These are phyloP conservation scores for Chaetura pelagica DNA, from an alignment of 2,113 vertebrate species.

Conservation along the genomic window DNA sequence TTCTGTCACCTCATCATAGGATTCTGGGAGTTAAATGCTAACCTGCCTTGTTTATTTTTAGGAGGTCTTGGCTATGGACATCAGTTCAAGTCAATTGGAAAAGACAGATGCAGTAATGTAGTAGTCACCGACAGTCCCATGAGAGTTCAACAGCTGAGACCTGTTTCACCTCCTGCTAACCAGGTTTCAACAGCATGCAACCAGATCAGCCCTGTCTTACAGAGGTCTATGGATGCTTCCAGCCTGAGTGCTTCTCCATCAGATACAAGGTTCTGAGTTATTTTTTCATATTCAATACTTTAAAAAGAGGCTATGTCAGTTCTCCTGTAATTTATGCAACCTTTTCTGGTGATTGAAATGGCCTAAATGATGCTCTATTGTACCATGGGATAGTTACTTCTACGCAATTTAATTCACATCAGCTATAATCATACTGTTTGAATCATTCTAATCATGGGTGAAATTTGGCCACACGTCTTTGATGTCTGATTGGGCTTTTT, in stretches of 20 bases:
- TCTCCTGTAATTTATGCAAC: background rate
- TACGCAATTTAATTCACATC: background rate
- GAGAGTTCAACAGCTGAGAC: conserved; percentile 79
- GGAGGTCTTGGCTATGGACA: conserved; percentile 76
- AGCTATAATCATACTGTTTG: background rate
- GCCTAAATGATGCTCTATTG: background rate
- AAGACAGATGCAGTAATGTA: conserved; percentile 79
- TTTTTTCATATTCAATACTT: conserved; percentile 29
- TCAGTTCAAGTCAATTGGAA: conserved; percentile 80
- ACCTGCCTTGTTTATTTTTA: conserved; percentile 78
- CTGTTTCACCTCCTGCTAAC: conserved; percentile 71
- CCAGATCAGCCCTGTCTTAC: conserved; percentile 74
- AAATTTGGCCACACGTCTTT: background rate
- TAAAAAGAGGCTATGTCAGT: background rate
- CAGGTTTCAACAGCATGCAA: conserved; percentile 75
- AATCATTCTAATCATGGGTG: background rate
- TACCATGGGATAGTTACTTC: background rate
- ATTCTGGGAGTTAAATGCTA: conserved; percentile 34
- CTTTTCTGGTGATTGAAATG: background rate
- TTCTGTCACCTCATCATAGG: background rate
- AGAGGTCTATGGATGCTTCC: conserved; percentile 75
- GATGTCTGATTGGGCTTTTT: background rate
- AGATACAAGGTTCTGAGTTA: conserved; percentile 86
- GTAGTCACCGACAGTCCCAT: conserved; percentile 82
- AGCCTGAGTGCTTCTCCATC: conserved; percentile 79